Percentiles rank a stretch among this genome's conserved stretches.
Evolutionary conservation across 2,113 vertebrate genomes (phyloP).

Genomic region (Eulacestoma nigropectus): DNA sequence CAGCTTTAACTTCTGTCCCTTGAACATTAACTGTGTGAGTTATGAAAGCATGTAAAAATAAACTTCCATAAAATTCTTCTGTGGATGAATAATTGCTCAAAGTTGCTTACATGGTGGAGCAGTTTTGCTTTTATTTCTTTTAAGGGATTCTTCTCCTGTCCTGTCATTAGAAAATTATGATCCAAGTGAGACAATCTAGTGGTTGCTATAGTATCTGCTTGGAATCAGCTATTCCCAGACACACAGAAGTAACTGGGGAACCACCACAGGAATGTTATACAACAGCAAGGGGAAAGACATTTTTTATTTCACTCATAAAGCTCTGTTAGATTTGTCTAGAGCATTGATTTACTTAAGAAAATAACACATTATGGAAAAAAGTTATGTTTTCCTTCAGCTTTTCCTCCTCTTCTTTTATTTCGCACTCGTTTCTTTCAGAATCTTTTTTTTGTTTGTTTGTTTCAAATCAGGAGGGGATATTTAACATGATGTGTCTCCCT

Average conservation of each 20-base stretch:
- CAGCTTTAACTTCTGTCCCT: background rate
- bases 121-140: background rate
- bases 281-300: background rate
- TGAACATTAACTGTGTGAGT: background rate
- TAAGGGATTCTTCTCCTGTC: background rate
- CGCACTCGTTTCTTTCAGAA: background rate
- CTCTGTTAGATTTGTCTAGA: background rate
- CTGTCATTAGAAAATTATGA: background rate
- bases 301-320: background rate
- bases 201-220: background rate
- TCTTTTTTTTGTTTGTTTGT: background rate
- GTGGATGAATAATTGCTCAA: background rate
- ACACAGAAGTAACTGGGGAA: background rate
- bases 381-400: background rate
- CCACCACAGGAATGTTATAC: background rate
- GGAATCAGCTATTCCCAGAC: background rate
- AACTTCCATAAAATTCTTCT: background rate
- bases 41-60: background rate
- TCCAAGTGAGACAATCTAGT: background rate
- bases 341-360: background rate
- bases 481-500: background rate
- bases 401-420: background rate
- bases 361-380: background rate
- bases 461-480: background rate
- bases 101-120: background rate